Percentiles rank a stretch among this genome's conserved stretches.
These are phyloP conservation scores for Anser cygnoides DNA, from an alignment of 2,113 vertebrate genomes.

Conservation along the genomic window DNA sequence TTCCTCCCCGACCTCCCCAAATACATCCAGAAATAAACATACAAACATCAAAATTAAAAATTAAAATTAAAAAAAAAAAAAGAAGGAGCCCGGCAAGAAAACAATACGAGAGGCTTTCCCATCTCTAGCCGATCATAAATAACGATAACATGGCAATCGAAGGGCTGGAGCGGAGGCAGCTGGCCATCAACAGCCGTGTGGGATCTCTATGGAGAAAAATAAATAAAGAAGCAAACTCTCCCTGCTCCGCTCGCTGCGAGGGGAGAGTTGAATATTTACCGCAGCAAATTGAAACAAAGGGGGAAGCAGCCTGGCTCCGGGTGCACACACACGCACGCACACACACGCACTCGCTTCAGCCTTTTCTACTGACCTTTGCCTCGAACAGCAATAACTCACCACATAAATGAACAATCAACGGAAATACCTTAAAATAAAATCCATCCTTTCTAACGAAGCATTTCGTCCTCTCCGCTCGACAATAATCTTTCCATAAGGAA, in stretches of 20 bases:
- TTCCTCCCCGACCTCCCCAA: neutral
- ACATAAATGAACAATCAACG: constrained; percentile 96
- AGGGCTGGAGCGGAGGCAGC: constrained; percentile 37
- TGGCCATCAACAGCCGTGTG: constrained; percentile 37
- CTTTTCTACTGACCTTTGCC: constrained; percentile 89
- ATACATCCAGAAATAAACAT: neutral
- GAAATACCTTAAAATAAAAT: constrained; percentile 99
- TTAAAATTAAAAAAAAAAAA: neutral
- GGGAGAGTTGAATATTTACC: constrained; percentile 59
- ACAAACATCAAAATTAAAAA: neutral
- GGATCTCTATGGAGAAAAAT: constrained; percentile 52
- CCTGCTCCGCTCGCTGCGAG: constrained; percentile 34
- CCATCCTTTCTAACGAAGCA: constrained; percentile 90
- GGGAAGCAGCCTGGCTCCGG: constrained; percentile 70
- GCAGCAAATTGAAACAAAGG: constrained; percentile 80
- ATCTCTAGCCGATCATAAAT: constrained; percentile 51
- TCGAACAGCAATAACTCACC: constrained; percentile 90
- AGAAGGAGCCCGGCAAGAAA: neutral
- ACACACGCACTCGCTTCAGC: constrained; percentile 71
- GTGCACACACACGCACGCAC: constrained; percentile 64
- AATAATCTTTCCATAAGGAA: constrained; percentile 80
- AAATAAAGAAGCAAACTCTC: constrained; percentile 57
- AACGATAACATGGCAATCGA: constrained; percentile 44
- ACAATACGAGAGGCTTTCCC: constrained; percentile 6
- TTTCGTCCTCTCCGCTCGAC: constrained; percentile 77